These are phyloP conservation scores for Penaeus indicus DNA, from an alignment of 1,140 invertebrate genomes.

Conservation along the genomic window DNA sequence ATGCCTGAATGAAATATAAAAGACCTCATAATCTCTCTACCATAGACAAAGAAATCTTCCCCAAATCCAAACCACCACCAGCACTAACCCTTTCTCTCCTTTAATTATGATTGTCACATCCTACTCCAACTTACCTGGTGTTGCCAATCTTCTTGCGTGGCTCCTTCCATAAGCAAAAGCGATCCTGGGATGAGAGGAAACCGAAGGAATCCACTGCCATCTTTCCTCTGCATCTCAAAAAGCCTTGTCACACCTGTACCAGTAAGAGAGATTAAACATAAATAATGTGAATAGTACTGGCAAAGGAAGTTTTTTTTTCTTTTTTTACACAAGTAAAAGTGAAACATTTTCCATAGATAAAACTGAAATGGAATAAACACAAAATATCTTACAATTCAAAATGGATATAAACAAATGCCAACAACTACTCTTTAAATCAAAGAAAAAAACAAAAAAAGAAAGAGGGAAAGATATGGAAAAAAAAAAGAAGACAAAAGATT, in stretches of 20 bases:
- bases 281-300: neutral
- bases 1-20: too few relatives aligned
- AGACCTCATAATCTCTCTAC: too few relatives aligned
- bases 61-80: too few relatives aligned
- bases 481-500: neutral
- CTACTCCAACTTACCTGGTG: conserved; percentile 59
- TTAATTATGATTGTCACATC: too few relatives aligned
- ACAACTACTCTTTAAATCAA: neutral
- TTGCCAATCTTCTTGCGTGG: conserved; percentile 72
- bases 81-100: too few relatives aligned
- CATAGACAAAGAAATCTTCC: too few relatives aligned
- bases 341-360: neutral
- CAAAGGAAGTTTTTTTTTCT: neutral
- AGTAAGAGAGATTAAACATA: neutral
- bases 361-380: too few relatives aligned
- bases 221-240: conserved; percentile 70
- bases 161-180: conserved; percentile 73
- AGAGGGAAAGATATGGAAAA: neutral
- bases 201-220: conserved; percentile 66
- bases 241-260: conserved; percentile 67
- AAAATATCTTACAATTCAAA: too few relatives aligned
- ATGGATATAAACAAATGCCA: neutral
- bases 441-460: neutral
- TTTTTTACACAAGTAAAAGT: too few relatives aligned
- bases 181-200: conserved; percentile 70